phyloP scores from a whole-genome alignment of 2,888 invertebrate species.

The Cataglyphis rosenhaueri region DNA sequence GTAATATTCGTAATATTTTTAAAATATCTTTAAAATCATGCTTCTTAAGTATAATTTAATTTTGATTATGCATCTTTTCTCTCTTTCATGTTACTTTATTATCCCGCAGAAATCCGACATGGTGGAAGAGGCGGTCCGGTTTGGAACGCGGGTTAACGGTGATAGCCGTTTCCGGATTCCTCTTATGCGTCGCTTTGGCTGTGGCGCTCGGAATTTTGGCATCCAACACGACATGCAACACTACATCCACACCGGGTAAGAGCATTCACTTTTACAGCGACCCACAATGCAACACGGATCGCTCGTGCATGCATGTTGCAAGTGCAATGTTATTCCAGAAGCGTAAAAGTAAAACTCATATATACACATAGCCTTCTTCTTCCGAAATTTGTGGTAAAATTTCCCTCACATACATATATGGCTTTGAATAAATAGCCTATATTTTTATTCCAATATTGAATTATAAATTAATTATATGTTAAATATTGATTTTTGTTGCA shows the following conservation, averaged over 20 bases:
- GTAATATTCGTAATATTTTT: not conserved
- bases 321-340: not conserved
- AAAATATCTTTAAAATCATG: not conserved
- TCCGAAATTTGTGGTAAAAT: not conserved
- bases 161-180: slow-evolving; percentile 88
- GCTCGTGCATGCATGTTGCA: slow-evolving; percentile 11
- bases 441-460: not conserved
- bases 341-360: slow-evolving; percentile 1
- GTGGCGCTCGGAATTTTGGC: slow-evolving; percentile 85
- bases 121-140: slow-evolving; percentile 92
- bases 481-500: not conserved
- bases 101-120: slow-evolving; percentile 90
- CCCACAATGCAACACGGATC: slow-evolving; percentile 3
- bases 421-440: not conserved
- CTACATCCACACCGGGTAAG: slow-evolving; percentile 74
- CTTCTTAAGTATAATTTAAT: not conserved
- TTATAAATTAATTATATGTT: not conserved
- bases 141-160: slow-evolving; percentile 90
- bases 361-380: not conserved
- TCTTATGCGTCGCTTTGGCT: slow-evolving; percentile 88
- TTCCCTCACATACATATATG: no score
- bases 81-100: not conserved
- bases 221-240: slow-evolving; percentile 75
- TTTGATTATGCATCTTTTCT: not conserved
- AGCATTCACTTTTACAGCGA: slow-evolving; percentile 31